Base-by-base conservation (phyloP, 1,140 invertebrate species). In the Drosophila ohnishii region DNA sequence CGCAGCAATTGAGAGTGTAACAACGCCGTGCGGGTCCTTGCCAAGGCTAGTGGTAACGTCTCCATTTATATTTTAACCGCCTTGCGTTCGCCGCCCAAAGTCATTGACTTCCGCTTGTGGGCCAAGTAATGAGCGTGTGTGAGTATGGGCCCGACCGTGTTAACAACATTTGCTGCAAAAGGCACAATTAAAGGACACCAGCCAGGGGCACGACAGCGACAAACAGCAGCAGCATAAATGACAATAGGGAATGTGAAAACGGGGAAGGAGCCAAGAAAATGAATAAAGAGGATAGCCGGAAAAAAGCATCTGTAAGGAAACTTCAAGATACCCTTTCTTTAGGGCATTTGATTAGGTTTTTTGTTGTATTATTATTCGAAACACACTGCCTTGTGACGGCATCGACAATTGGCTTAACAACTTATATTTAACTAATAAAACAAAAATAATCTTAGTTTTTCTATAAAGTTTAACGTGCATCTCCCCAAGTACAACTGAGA, bases 131-230 rank as follows among this genome's bases (percentile, higher is more conserved):
- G 37, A 19, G 44, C 19, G 28, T 28, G 22, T 30, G 34, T 32
- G 10, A 25, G 4, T 25, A 48, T 42, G 39, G 40, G 16, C n/a
- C 40, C 8, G 13, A 16, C 30, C 19, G 25, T 67, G 65, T 42
- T 75, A 58, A 66, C 70, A 83, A 50, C 65, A 75, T 76, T 60
- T 66, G 71, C 77, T 62, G 78, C 74, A 78, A 78, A 78, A 64
- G 82, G 62, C 75, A 57, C 83, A 87, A 86, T 86, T 87, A 86
- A 86, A 87, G 75, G 72, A 82, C 82, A 87, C 75, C 57, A 86
- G 69, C 77, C 78, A 75, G 69, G 64, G 62, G 75, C 79, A 65
- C 50, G 45, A 71, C 71, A 87, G 64, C 62, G 75, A 82, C 73
- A 71, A 79, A 44, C 37, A 82, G 64, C 82, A 80, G 67, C 64